These are phyloP conservation scores for Aphelocoma californica DNA, from an alignment of 2,797 vertebrate species.

Conservation along the genomic window DNA sequence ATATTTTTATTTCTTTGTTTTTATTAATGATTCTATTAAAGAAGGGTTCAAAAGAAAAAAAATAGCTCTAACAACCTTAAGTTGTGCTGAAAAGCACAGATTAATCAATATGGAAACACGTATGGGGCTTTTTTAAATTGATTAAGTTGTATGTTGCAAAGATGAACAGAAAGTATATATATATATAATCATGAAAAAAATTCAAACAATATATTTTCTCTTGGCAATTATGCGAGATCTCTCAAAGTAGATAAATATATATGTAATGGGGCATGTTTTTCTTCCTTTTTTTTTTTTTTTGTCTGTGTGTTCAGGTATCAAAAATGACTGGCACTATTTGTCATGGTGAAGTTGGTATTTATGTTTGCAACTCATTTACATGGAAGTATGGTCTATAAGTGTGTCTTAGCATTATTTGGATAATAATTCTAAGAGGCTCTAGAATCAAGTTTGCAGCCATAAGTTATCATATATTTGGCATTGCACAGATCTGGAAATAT, in stretches of 20 bases:
- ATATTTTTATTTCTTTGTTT: not conserved
- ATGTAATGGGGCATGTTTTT: not conserved
- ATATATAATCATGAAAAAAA: not conserved
- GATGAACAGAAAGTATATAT: not conserved
- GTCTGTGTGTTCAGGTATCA: not conserved
- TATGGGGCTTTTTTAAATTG: not conserved
- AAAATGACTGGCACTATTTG: not conserved
- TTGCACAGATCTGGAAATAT: not conserved
- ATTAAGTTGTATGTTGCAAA: not conserved
- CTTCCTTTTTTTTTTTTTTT: not conserved
- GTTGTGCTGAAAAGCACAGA: not conserved
- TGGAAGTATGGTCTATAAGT: not conserved
- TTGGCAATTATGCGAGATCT: not conserved
- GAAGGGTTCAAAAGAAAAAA: not conserved
- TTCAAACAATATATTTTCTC: not conserved
- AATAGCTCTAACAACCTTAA: not conserved
- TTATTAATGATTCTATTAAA: not conserved
- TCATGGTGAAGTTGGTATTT: not conserved
- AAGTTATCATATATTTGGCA: not conserved
- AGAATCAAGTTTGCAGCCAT: not conserved
- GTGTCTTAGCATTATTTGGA: not conserved
- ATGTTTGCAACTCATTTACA: not conserved
- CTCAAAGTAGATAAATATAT: not conserved
- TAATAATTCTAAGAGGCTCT: not conserved
- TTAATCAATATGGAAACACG: not conserved